A percentile compares a stretch with the other conserved stretches of the same genome.
phyloP scores from a whole-genome alignment of 2,888 invertebrate genomes.

The Alitta virens region DNA sequence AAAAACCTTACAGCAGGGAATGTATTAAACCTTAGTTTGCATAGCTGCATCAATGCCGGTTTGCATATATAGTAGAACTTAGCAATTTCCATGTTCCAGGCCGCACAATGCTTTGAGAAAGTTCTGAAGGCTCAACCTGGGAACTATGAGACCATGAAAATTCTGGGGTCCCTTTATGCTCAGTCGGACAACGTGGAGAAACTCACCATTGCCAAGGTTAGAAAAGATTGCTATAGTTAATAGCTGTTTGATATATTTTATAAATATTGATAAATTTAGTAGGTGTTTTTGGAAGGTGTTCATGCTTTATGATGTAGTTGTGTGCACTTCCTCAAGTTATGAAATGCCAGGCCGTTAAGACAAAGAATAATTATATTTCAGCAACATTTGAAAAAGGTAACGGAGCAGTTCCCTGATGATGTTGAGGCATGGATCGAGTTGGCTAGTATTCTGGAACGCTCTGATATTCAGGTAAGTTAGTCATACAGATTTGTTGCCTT shows the following conservation, averaged over 20 bases:
- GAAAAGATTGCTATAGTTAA: too few relatives aligned
- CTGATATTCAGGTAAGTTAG: slow-evolving; percentile 65
- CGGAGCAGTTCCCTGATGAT: slow-evolving; percentile 96
- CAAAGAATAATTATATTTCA: too few relatives aligned
- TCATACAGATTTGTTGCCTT: background rate
- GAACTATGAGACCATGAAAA: slow-evolving; percentile 99
- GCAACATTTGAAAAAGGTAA: slow-evolving; percentile 85
- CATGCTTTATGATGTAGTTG: too few relatives aligned
- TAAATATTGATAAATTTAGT: too few relatives aligned
- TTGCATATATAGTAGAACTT: too few relatives aligned
- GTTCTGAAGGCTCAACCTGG: slow-evolving; percentile 95
- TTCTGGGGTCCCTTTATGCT: slow-evolving; percentile 94
- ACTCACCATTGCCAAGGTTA: slow-evolving; percentile 77
- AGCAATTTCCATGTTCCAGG: slow-evolving; percentile 63
- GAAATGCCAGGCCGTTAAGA: too few relatives aligned
- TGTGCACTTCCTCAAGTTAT: too few relatives aligned
- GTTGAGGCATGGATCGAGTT: slow-evolving; percentile 99
- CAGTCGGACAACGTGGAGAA: slow-evolving; percentile 63
- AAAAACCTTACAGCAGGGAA: too few relatives aligned
- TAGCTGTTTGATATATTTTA: too few relatives aligned
- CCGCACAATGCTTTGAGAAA: slow-evolving; percentile 97
- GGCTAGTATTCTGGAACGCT: slow-evolving; percentile 95
- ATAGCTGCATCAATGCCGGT: too few relatives aligned
- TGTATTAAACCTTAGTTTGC: too few relatives aligned
- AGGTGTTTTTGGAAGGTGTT: too few relatives aligned